These are phyloP conservation scores for Pocota personata DNA, from an alignment of 2,888 invertebrate species.

Conservation along the genomic window DNA sequence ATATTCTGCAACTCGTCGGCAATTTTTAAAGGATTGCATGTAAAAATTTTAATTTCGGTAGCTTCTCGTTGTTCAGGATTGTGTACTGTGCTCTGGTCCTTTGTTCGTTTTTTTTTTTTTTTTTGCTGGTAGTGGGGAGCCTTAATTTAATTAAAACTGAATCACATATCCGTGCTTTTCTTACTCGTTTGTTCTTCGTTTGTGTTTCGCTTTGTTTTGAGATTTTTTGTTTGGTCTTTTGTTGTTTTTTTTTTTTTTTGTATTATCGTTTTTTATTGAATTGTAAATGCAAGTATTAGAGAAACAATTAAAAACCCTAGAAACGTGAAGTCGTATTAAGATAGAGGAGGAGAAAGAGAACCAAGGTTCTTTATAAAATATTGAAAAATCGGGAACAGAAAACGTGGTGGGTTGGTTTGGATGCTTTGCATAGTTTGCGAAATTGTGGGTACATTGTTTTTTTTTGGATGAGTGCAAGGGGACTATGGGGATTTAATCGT, in stretches of 20 bases:
- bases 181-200: constrained; percentile 57
- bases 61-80: constrained; percentile 48
- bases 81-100: background rate
- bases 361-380: constrained; percentile 55
- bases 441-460: constrained; percentile 20
- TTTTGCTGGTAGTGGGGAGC: constrained; percentile 18
- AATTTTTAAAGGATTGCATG: constrained; percentile 64
- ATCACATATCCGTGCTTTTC: constrained; percentile 68
- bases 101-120: background rate
- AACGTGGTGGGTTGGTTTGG: constrained; percentile 26
- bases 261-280: constrained; percentile 45
- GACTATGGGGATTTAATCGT: background rate
- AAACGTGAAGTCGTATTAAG: constrained; percentile 19
- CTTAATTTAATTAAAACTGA: constrained; percentile 72
- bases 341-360: background rate
- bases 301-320: constrained; percentile 65
- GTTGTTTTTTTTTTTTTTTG: background rate
- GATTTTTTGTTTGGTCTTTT: background rate
- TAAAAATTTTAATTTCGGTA: constrained; percentile 69
- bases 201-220: constrained; percentile 44
- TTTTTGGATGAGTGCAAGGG: background rate
- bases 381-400: constrained; percentile 29
- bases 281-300: constrained; percentile 67
- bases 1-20: constrained; percentile 64
- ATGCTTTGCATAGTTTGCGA: constrained; percentile 45